Evolutionary conservation across 1,140 invertebrate species (phyloP).

Genomic region (Notospermus geniculatus): DNA sequence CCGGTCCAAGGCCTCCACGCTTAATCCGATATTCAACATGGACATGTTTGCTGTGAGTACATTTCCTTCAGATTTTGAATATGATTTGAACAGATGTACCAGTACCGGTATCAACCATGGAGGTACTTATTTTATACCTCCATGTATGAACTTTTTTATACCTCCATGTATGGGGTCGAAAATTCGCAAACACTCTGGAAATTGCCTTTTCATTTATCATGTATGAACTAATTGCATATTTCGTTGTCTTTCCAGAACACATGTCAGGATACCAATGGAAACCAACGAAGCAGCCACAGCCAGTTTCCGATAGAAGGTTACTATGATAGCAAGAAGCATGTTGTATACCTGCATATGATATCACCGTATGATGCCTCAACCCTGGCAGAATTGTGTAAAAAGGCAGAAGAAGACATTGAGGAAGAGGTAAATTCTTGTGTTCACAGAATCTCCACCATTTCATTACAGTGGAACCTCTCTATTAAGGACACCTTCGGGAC

Average conservation of each 20-base stretch:
- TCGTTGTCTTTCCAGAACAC: not conserved
- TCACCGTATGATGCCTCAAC: conserved; percentile 65
- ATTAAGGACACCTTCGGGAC: too few relatives aligned
- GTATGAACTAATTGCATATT: conserved; percentile 29
- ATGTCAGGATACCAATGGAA: too few relatives aligned
- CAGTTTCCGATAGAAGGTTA: conserved; percentile 65
- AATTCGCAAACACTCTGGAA: too few relatives aligned
- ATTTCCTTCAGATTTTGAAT: not conserved
- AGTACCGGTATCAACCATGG: too few relatives aligned
- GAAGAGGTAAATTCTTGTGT: conserved; percentile 35
- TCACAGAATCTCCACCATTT: too few relatives aligned
- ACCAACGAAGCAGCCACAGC: too few relatives aligned
- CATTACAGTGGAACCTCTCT: too few relatives aligned
- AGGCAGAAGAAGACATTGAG: conserved; percentile 52
- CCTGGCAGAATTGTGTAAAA: conserved; percentile 61
- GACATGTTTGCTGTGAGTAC: conserved; percentile 57
- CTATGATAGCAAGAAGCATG: conserved; percentile 64
- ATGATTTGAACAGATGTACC: too few relatives aligned
- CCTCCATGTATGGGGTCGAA: too few relatives aligned
- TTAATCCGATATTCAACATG: conserved; percentile 58
- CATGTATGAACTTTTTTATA: too few relatives aligned
- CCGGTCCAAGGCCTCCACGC: conserved; percentile 64
- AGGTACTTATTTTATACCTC: conserved; percentile 19
- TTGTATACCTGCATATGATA: conserved; percentile 68
- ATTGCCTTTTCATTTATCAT: too few relatives aligned